Base-by-base conservation (phyloP, 2,113 vertebrate species). In the Callospermophilus lateralis region DNA sequence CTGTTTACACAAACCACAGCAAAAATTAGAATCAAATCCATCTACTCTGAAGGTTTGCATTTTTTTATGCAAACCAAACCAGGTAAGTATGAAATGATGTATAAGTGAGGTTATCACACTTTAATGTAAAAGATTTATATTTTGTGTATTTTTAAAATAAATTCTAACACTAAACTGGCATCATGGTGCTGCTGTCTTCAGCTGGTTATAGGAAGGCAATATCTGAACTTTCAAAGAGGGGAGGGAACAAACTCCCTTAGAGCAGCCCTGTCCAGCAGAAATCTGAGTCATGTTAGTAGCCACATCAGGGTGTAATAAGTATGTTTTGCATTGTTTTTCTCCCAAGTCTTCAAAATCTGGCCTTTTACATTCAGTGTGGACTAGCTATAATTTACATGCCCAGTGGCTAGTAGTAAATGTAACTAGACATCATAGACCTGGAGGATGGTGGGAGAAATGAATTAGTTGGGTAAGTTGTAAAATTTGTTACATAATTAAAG, bases 71-170 rank as follows among this genome's bases (percentile, higher is more conserved):
- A 97, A 77, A 51, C 13, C n/a, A 61, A 97, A 70, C 0, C 51
- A 98, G 98, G 98, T 98, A 98, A 98, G 98, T 98, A 97, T 78
- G 83, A 81, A 96, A 96, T 97, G 96, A 61, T 94, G 96, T 95
- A 34, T 94, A 94, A 97, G 88, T 95, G 78, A 96, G 97, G 88
- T 97, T 93, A 96, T 48, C 94, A 97, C 90, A 97, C 3, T 97
- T 95, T 0, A 92, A 96, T 98, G 97, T 98, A 98, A 97, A 98
- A 98, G 98, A 95, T 95, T 97, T 98, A 83, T 98, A 98, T 98
- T 98, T 98, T 98, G 89, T 98, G 98, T 98, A 98, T 98, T 97
- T 98, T 61, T 73, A 98, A 97, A 98, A 98, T 98, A 99, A 99
- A 98, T 92, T 93, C 96, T 97, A 97, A 98, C 97, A 97, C 96